Base-by-base conservation (phyloP, 30 jellyfish, hydroid and myxozoan genomes). In the Hydractinia echinata region DNA sequence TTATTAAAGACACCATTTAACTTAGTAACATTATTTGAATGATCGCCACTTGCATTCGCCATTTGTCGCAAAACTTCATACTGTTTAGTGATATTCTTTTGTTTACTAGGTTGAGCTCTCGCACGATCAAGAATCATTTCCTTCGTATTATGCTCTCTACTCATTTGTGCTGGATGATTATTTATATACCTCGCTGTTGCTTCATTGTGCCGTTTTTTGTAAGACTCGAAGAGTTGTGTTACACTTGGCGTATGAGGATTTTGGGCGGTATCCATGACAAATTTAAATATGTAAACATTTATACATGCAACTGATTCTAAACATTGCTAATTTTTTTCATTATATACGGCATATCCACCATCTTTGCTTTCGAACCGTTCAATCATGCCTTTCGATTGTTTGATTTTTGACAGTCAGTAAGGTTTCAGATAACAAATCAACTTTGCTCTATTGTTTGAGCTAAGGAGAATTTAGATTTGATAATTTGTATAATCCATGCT, bases 351-450 rank as follows among this genome's bases (percentile, higher is more conserved):
- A 19, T 30, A 19, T 71, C 81, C 81, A 71, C 81, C 81, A 71
- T 71, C 81, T 71, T 71, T 15, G 55, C 61, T 71, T 71, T 71
- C 55, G 10, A 71, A 71, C 51, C 81, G 81, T 71, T 71, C 81
- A 71, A 71, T 71, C 81, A 71, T 71, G 81, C 81, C 81, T 71
- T 71, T 60, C 81, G 81, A 71, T 71, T 71, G 81, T 71, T 71
- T 71, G 81, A 71, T 71, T 71, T 71, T 71, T 52, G 81, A 71
- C 44, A 52, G 81, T 71, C 81, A 71, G 81, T 14, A 71, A 14
- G 61, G 81, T 71, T 71, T 71, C 13, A 71, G 81, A 71, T 71
- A 71, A n/a, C 81, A 71, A 50, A 64, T 71, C 81, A 50, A 71
- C 81, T 71, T 71, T 9, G 81, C 61, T 71, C 19, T 71, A 71